phyloP scores from a whole-genome alignment of 92 coral and sea anemone genomes.

The Phenganax marumi region DNA sequence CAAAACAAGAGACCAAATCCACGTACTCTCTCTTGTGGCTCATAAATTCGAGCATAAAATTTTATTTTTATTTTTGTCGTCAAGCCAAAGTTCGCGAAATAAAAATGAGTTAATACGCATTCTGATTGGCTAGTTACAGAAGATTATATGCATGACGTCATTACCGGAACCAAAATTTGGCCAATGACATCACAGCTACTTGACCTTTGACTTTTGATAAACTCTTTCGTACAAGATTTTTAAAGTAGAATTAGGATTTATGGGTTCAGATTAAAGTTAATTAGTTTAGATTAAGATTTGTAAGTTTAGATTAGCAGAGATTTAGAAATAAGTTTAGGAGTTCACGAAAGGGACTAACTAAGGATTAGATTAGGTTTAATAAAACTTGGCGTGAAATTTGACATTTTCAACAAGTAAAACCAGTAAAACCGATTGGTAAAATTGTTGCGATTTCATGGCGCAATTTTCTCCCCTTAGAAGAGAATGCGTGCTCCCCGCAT shows the following conservation, averaged over 20 bases:
- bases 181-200: not conserved
- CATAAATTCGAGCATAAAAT: not conserved
- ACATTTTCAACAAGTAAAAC: not conserved
- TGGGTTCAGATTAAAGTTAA: too few species aligned
- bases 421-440: not conserved
- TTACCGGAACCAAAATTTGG: not conserved
- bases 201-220: not conserved
- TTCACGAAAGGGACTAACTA: too few species aligned
- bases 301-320: too few species aligned
- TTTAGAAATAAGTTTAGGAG: too few species aligned
- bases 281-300: too few species aligned
- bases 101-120: not conserved
- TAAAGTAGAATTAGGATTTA: too few species aligned
- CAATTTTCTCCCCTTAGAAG: slow-evolving; percentile 55
- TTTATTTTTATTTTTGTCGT: slow-evolving; percentile 24
- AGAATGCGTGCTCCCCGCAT: slow-evolving; percentile 73
- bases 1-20: not conserved
- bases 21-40: not conserved
- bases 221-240: too few species aligned
- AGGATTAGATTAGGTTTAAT: too few species aligned
- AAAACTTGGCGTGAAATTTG: not conserved
- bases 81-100: slow-evolving; percentile 37
- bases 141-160: not conserved
- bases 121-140: slow-evolving; percentile 23
- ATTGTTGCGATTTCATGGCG: slow-evolving; percentile 23